Percentiles rank a stretch among this genome's conserved stretches.
These are phyloP conservation scores for Serilophus lunatus DNA, from an alignment of 2,113 vertebrate genomes.

Conservation along the genomic window DNA sequence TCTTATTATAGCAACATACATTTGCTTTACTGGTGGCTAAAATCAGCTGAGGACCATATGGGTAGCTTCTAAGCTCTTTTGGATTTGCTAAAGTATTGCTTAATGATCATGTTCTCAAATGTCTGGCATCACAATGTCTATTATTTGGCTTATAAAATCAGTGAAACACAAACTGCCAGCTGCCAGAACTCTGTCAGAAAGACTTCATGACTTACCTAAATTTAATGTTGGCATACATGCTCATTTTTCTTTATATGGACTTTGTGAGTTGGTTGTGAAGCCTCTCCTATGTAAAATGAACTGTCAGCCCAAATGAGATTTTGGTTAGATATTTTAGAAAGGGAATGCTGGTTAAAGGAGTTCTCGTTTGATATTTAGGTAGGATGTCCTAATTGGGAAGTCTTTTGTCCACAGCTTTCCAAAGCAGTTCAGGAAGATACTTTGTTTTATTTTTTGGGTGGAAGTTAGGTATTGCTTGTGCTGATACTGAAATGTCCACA, in stretches of 20 bases:
- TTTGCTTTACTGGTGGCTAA: constrained; percentile 18
- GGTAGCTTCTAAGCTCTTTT: constrained; percentile 13
- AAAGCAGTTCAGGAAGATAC: neutral
- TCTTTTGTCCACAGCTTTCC: neutral
- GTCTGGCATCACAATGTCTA: neutral
- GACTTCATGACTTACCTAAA: neutral
- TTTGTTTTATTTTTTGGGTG: neutral
- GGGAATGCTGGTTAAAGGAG: neutral
- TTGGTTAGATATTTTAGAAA: neutral
- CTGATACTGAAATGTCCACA: neutral
- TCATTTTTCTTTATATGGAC: neutral
- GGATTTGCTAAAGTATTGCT: constrained; percentile 26
- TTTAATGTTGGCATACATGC: neutral
- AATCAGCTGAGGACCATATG: constrained; percentile 44
- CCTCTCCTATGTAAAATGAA: neutral
- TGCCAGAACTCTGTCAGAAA: neutral
- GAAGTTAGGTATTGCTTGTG: neutral
- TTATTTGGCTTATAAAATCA: constrained; percentile 37
- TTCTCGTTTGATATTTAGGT: neutral
- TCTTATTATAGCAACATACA: neutral
- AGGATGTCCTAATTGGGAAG: neutral
- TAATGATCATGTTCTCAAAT: neutral
- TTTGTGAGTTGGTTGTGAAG: neutral
- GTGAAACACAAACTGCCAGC: neutral
- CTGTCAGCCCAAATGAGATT: neutral